Base-by-base conservation (phyloP, 1,140 invertebrate species). In the Lepeophtheirus salmonis region DNA sequence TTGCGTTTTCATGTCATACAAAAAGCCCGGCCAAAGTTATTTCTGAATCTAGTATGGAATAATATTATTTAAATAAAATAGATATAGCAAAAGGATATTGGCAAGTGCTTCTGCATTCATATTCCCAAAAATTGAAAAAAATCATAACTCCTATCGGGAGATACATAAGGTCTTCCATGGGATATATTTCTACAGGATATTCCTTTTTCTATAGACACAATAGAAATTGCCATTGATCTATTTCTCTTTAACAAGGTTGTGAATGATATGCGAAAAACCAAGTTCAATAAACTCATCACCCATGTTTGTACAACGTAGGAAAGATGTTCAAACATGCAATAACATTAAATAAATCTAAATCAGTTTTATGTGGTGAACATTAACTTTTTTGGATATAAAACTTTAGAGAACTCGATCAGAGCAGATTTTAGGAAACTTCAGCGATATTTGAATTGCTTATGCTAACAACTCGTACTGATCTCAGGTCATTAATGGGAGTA, bases 401-500 rank as follows among this genome's bases (percentile, higher is more conserved):
- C 20, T 2, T 3, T 18, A 17, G 16, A 2, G 2, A 20, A 20
- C 10, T 2, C 16, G n/a, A n/a, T n/a, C n/a, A n/a, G n/a, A n/a
- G n/a, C n/a, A n/a, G n/a, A n/a, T n/a, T n/a, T n/a, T n/a, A 12
- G 3, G 20, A 50, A 12, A 20, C 20, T 3, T n/a, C 16, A 50
- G 49, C 49, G 12, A 50, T 50, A n/a, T 18, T 17, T 17, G 51
- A 50, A 18, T 66, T 22, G n/a, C 60, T 52, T 30, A 64, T 53
- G 51, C 63, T 49, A 41, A 60, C 30, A 41, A 56, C 50, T 55
- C 24, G 58, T 14, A 62, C 62, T 0, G 56, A 60, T 30, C 21
- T 62, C 0, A n/a, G 62, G 1, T 62, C 62, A 0, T 62, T 62
- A 18, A 22, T 62, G 23, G 62, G 62, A 1, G 22, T 62, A 12